Conservation (phyloP, 2,797 vertebrate genomes). For the Simalia tracyae region DNA sequence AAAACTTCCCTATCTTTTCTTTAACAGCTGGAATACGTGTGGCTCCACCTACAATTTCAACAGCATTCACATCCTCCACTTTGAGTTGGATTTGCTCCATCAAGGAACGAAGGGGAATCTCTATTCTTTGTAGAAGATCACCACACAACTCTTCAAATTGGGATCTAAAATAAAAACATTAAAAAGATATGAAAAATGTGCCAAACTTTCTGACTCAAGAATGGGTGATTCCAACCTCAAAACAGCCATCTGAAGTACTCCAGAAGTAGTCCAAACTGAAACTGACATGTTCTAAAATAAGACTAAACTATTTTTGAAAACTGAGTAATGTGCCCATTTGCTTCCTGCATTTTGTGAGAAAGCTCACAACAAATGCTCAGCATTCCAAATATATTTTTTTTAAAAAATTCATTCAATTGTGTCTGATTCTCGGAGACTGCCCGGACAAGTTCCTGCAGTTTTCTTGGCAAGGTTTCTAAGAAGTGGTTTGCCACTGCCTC, state of each 20-base stretch:
- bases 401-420: too few relatives aligned
- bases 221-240: neutral
- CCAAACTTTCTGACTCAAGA: neutral
- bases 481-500: too few relatives aligned
- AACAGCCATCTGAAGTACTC: neutral
- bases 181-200: neutral
- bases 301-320: neutral
- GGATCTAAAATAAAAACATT: conserved; percentile 69
- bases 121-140: conserved; percentile 86
- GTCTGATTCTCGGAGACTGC: too few relatives aligned
- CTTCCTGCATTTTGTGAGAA: neutral
- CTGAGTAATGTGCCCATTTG: neutral
- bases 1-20: conserved; percentile 91
- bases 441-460: too few relatives aligned
- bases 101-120: conserved; percentile 87
- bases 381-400: neutral
- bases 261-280: neutral
- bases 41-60: conserved; percentile 94
- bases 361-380: neutral
- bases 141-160: conserved; percentile 93
- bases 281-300: neutral
- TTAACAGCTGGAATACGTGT: conserved; percentile 93
- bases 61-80: conserved; percentile 93
- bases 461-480: too few relatives aligned
- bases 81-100: conserved; percentile 92